phyloP scores from a whole-genome alignment of 2,888 invertebrate genomes.

The Cephalotes varians region DNA sequence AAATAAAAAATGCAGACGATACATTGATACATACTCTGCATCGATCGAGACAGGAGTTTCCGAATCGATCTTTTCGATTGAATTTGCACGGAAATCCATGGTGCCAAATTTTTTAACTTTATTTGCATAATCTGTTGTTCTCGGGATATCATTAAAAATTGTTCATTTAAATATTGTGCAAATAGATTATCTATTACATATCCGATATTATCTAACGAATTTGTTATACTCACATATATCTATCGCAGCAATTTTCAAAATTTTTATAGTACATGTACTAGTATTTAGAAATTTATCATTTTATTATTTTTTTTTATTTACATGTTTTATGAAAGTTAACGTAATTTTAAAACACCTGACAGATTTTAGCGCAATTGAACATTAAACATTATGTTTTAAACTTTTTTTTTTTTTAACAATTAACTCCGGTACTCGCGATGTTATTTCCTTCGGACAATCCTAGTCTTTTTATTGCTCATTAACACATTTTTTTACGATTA shows the following conservation, averaged over 20 bases:
- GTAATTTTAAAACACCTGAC: background rate
- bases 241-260: background rate
- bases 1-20: conserved; percentile 57
- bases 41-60: conserved; percentile 38
- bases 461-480: conserved; percentile 25
- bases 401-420: conserved; percentile 1
- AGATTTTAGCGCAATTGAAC: conserved; percentile 22
- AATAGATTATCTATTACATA: conserved; percentile 5
- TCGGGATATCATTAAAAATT: background rate
- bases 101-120: conserved; percentile 66
- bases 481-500: background rate
- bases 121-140: conserved; percentile 31
- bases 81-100: conserved; percentile 62
- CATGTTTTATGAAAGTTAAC: background rate
- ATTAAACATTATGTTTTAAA: background rate
- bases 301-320: background rate
- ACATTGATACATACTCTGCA: too few relatives aligned
- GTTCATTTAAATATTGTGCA: background rate
- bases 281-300: background rate
- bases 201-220: background rate
- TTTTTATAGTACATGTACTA: background rate
- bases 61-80: conserved; percentile 58
- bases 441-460: background rate
- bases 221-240: background rate
- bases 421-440: background rate